Conservation (phyloP, 1,140 invertebrate genomes). For the Delia radicum region DNA sequence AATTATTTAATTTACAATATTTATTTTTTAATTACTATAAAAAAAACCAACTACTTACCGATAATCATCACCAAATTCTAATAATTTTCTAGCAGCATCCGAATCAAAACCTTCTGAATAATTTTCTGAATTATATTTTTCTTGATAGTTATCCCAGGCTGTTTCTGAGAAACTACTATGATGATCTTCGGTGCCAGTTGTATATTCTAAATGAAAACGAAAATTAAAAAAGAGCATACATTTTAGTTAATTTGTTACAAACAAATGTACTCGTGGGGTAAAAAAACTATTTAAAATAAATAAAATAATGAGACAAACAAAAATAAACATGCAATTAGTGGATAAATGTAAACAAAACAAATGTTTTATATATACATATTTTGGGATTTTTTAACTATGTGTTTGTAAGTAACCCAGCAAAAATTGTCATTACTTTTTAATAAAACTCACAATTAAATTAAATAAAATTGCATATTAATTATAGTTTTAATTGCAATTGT, state of each 20-base stretch:
- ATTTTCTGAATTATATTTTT: slow-evolving; percentile 87
- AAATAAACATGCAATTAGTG: not conserved
- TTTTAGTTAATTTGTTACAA: not conserved
- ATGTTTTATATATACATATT: no score
- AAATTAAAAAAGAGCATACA: not conserved
- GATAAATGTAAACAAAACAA: not conserved
- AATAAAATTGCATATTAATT: no score
- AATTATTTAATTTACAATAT: no score
- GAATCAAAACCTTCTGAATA: slow-evolving; percentile 89
- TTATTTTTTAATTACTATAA: not conserved
- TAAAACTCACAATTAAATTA: no score
- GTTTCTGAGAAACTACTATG: slow-evolving; percentile 81
- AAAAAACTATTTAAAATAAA: no score
- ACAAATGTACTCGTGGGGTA: no score
- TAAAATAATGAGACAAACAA: no score
- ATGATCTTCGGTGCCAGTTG: slow-evolving; percentile 62
- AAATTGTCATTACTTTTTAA: no score
- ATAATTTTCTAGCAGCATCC: slow-evolving; percentile 74
- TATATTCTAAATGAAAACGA: slow-evolving; percentile 38
- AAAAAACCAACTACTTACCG: slow-evolving; percentile 62
- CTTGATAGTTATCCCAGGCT: slow-evolving; percentile 84
- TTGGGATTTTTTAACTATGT: not conserved
- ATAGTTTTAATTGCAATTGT: no score
- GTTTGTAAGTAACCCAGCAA: no score
- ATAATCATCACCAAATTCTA: slow-evolving; percentile 91